phyloP scores from a whole-genome alignment of 2,888 invertebrate genomes.

The Diarsia rubi region DNA sequence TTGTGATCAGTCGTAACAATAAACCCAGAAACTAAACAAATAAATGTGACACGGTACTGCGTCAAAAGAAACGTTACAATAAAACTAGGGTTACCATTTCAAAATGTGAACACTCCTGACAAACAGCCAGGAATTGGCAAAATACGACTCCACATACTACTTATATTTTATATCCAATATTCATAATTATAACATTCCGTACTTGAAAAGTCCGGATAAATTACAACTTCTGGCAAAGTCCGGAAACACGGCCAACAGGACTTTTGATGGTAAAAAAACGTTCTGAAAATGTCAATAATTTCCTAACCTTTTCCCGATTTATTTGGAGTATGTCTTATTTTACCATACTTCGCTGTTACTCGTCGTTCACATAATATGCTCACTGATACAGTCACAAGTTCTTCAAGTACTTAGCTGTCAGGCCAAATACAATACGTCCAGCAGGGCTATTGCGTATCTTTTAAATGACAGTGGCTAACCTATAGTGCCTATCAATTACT shows the following conservation, averaged over 20 bases:
- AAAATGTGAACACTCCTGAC: neutral
- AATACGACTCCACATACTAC: neutral
- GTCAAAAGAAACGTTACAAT: conserved; percentile 38
- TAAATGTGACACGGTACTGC: conserved; percentile 45
- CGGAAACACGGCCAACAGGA: neutral
- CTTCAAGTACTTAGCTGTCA: neutral
- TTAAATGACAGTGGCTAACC: too few species aligned
- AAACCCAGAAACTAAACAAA: conserved; percentile 49
- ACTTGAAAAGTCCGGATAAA: neutral
- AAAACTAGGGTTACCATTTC: neutral
- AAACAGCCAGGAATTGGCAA: neutral
- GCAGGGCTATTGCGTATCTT: too few species aligned
- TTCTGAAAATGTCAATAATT: too few species aligned
- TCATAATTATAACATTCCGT: neutral
- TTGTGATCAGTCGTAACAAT: conserved; percentile 35
- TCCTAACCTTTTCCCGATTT: too few species aligned
- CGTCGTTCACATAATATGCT: neutral
- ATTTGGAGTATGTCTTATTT: too few species aligned
- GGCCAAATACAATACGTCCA: neutral
- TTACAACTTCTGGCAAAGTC: neutral
- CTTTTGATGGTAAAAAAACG: neutral
- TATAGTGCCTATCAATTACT: too few species aligned
- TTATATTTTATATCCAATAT: neutral
- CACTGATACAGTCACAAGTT: neutral
- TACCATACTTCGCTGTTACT: too few species aligned